Percentiles rank a stretch among this genome's conserved stretches.
phyloP scores from a whole-genome alignment of 2,113 vertebrate species.

The Ictalurus punctatus region DNA sequence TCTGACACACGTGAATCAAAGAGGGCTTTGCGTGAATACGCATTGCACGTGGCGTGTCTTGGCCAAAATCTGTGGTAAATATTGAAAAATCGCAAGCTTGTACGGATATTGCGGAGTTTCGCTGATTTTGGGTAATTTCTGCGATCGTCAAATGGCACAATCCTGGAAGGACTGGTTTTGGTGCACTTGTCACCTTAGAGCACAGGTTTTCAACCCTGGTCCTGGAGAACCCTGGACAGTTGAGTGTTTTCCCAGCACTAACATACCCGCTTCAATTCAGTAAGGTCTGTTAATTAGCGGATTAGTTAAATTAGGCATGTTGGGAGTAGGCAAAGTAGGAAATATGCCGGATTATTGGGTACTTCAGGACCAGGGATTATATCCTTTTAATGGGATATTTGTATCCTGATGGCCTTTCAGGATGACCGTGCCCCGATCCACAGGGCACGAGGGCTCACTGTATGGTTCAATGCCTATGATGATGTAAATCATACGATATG shows the following conservation, averaged over 20 bases:
- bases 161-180: neutral
- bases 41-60: no score
- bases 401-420: neutral
- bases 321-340: neutral
- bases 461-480: neutral
- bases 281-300: neutral
- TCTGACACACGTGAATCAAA: no score
- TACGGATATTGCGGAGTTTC: no score
- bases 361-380: neutral
- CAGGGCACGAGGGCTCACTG: neutral
- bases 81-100: no score
- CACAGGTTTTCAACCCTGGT: neutral
- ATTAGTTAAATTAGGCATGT: neutral
- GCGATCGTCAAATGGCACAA: no score
- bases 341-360: neutral
- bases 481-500: neutral
- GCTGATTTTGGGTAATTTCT: no score
- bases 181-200: neutral
- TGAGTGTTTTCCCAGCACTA: neutral
- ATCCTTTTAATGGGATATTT: neutral
- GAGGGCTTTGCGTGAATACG: no score
- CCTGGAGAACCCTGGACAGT: neutral
- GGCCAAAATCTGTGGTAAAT: no score
- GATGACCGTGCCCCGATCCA: neutral
- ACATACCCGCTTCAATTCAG: neutral